A percentile compares a stretch with the other conserved stretches of the same genome.
Conservation (phyloP, 2,888 invertebrate genomes). For the Cryptocheilus praepositus region DNA sequence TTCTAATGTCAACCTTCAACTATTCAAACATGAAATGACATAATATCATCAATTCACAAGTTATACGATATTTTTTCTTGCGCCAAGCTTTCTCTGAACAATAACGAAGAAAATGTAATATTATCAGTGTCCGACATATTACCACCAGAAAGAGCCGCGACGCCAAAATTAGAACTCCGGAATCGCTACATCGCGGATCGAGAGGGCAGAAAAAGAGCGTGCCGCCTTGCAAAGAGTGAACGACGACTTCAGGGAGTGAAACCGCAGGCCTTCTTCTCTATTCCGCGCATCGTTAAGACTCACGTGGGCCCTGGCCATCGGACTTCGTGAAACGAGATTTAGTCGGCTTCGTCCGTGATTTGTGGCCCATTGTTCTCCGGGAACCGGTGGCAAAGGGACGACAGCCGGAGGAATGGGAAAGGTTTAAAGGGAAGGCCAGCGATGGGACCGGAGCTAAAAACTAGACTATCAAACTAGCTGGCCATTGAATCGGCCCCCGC, state of each 20-base stretch:
- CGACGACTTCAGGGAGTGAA: conserved; percentile 26
- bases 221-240: conserved; percentile 27
- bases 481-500: conserved; percentile 55
- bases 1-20: too few species aligned
- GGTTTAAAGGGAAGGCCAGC: conserved; percentile 23
- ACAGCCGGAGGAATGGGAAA: conserved; percentile 13
- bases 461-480: conserved; percentile 64
- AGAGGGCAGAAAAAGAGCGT: neutral
- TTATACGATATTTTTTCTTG: too few species aligned
- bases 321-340: conserved; percentile 62
- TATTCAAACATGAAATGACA: too few species aligned
- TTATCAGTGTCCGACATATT: too few species aligned
- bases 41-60: too few species aligned
- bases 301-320: conserved; percentile 34
- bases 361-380: conserved; percentile 68
- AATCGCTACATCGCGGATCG: too few species aligned
- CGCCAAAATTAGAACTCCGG: too few species aligned
- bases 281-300: conserved; percentile 57
- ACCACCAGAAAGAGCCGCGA: too few species aligned
- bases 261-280: conserved; percentile 42
- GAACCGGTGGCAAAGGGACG: conserved; percentile 30
- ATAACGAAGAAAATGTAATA: too few species aligned
- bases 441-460: conserved; percentile 55
- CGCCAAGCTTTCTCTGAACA: too few species aligned
- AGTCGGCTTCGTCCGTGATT: conserved; percentile 63